Evolutionary conservation across 2,113 vertebrate species (phyloP).

Genomic region (Pteronura brasiliensis): DNA sequence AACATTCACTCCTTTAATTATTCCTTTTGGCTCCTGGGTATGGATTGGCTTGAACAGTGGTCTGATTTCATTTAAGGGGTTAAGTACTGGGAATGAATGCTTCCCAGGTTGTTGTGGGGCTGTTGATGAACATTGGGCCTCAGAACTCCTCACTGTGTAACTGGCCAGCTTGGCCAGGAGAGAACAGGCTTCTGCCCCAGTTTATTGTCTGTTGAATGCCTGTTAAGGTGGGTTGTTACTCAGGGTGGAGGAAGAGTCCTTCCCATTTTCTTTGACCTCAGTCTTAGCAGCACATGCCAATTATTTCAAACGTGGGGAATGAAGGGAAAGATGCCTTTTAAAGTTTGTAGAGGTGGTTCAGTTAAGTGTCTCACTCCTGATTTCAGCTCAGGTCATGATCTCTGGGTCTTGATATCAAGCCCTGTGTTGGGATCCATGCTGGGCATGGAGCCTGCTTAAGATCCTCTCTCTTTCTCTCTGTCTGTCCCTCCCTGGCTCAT

Average conservation of each 20-base stretch:
- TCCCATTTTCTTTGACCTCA: background rate
- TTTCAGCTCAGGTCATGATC: background rate
- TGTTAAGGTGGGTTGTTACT: background rate
- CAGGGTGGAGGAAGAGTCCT: background rate
- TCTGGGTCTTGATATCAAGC: background rate
- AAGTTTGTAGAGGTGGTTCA: background rate
- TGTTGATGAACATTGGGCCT: background rate
- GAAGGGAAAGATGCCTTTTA: background rate
- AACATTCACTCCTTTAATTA: slow-evolving; percentile 71
- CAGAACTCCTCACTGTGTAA: background rate
- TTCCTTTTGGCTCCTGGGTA: slow-evolving; percentile 45
- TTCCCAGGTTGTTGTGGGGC: background rate
- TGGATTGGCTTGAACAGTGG: slow-evolving; percentile 10
- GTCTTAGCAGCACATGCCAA: background rate
- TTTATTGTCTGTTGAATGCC: background rate
- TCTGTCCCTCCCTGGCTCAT: background rate
- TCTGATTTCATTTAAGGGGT: slow-evolving; percentile 19
- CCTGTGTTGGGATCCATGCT: background rate
- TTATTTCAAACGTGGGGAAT: background rate
- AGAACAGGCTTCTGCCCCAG: background rate
- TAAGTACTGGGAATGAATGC: background rate
- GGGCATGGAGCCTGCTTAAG: background rate
- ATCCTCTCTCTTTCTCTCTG: background rate
- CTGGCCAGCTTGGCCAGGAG: background rate
- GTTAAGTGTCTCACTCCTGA: background rate